Base-by-base conservation (phyloP, 2,888 invertebrate species). In the Timema podura region DNA sequence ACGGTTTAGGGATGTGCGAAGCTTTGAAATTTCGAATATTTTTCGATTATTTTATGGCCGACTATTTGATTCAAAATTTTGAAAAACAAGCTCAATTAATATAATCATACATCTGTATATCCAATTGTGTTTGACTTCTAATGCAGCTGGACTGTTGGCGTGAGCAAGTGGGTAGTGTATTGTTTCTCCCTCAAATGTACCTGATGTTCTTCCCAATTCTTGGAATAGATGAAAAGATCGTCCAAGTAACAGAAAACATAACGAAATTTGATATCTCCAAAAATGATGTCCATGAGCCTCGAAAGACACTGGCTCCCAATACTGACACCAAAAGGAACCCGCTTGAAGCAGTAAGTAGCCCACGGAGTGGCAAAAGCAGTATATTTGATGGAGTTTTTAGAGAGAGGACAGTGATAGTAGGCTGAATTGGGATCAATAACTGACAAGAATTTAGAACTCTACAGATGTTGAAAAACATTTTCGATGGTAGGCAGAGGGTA, bases 121-220 rank as follows among this genome's bases (percentile, higher is more conserved):
- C n/a, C n/a, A n/a, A n/a, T n/a, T n/a, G n/a, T n/a, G n/a, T n/a
- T n/a, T n/a, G n/a, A n/a, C n/a, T n/a, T n/a, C n/a, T n/a, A n/a
- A n/a, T n/a, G n/a, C n/a, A n/a, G n/a, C n/a, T n/a, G n/a, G n/a
- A n/a, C n/a, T n/a, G n/a, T n/a, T n/a, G n/a, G n/a, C n/a, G n/a
- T n/a, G n/a, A n/a, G n/a, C n/a, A n/a, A n/a, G n/a, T n/a, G n/a
- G n/a, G n/a, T n/a, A n/a, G n/a, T n/a, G n/a, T n/a, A n/a, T n/a
- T n/a, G n/a, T n/a, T n/a, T n/a, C n/a, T 30, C n/a, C 51, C n/a
- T 51, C 51, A 51, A n/a, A n/a, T 51, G 51, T 51, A 13, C 51
- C n/a, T 13, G n/a, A 51, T 51, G 51, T n/a, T 51, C 51, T 13
- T 51, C 51, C 11, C 11, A 51, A 13, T 11, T 13, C 51, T 51